Conservation (phyloP, 1,140 invertebrate species). For the Zaprionus vittiger region DNA sequence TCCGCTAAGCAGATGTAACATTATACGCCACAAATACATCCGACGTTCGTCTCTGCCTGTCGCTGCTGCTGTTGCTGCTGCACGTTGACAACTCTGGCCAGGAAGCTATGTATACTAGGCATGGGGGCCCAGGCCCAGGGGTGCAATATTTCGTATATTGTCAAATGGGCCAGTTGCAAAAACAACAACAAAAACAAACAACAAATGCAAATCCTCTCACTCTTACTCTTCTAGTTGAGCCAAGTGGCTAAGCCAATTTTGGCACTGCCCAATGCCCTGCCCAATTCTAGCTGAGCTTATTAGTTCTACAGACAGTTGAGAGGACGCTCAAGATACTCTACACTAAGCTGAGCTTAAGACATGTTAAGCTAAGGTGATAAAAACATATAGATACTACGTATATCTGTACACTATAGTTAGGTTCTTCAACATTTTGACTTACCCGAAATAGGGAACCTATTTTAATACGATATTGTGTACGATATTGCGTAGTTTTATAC, state of each 20-base stretch:
- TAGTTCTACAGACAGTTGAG: background rate
- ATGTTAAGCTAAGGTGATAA: no score
- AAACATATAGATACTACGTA: background rate
- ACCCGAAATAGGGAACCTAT: background rate
- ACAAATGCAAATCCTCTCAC: slow-evolving; percentile 54
- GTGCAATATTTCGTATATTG: slow-evolving; percentile 81
- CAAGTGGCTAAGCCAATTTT: slow-evolving; percentile 48
- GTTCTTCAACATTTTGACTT: background rate
- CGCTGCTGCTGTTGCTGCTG: slow-evolving; percentile 27
- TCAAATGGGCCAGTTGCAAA: slow-evolving; percentile 60
- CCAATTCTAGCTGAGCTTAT: background rate
- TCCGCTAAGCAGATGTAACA: slow-evolving; percentile 83
- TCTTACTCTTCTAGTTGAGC: slow-evolving; percentile 12
- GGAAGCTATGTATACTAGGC: slow-evolving; percentile 33
- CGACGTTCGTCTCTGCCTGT: slow-evolving; percentile 54
- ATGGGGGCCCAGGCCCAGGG: slow-evolving; percentile 60
- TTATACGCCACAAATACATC: slow-evolving; percentile 83
- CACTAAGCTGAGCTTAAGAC: background rate
- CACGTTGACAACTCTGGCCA: slow-evolving; percentile 67
- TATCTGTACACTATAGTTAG: background rate
- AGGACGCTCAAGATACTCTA: background rate
- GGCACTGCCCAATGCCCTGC: background rate
- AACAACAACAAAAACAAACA: slow-evolving; percentile 21
- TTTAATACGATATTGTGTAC: background rate
- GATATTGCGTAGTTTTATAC: background rate